phyloP scores from a whole-genome alignment of 1,140 invertebrate genomes.

The Drosophila melanica region DNA sequence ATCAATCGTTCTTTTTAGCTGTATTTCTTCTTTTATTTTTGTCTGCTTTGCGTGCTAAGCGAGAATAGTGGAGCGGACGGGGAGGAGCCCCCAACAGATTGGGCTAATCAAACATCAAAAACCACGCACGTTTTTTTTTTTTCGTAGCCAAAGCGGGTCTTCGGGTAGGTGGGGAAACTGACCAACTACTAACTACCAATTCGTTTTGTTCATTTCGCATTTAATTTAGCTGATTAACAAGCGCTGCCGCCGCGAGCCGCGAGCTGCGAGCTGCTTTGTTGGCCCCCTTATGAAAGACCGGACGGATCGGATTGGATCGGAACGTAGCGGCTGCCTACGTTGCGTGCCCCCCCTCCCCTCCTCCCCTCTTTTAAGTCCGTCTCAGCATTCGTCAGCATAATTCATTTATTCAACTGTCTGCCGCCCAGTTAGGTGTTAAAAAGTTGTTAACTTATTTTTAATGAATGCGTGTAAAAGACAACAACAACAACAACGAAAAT shows the following conservation, averaged over 20 bases:
- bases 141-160: not conserved
- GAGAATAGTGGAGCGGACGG: not conserved
- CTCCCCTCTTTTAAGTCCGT: not conserved
- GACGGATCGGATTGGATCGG: conserved; percentile 5
- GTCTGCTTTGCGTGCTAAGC: not conserved
- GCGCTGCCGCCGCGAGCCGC: conserved; percentile 24
- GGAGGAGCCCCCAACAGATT: conserved; percentile 8
- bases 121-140: conserved; percentile 53
- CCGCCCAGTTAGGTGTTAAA: conserved; percentile 83
- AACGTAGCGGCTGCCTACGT: conserved; percentile 14
- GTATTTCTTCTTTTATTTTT: conserved; percentile 10
- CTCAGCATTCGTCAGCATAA: conserved; percentile 75
- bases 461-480: conserved; percentile 79
- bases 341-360: not conserved
- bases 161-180: conserved; percentile 1
- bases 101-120: conserved; percentile 66
- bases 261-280: not conserved
- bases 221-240: conserved; percentile 82
- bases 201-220: conserved; percentile 81
- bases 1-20: conserved; percentile 37
- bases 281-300: conserved; percentile 7
- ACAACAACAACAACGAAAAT: conserved; percentile 57
- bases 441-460: conserved; percentile 84
- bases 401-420: conserved; percentile 82
- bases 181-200: conserved; percentile 61